These are phyloP conservation scores for Neolamprologus cancellatus DNA, from an alignment of 2,113 vertebrate species.

Conservation along the genomic window DNA sequence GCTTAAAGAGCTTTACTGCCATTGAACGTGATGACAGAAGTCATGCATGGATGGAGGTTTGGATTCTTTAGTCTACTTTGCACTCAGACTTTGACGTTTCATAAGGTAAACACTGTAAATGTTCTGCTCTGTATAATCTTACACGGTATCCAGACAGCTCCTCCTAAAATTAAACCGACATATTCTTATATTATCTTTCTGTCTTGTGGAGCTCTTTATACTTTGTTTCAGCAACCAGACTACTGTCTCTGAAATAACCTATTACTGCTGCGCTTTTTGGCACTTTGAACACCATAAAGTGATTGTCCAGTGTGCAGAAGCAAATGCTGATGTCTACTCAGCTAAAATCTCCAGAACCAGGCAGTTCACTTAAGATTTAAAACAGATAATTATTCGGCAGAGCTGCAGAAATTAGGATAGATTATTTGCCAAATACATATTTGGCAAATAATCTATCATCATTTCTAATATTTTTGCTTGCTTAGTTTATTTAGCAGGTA, in stretches of 20 bases:
- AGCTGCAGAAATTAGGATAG: background rate
- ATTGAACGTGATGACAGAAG: background rate
- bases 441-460: accelerated
- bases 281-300: background rate
- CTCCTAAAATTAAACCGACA: background rate
- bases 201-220: background rate
- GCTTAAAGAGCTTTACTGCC: background rate
- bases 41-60: background rate
- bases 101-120: background rate
- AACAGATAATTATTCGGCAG: accelerated
- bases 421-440: background rate
- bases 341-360: background rate
- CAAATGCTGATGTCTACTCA: background rate
- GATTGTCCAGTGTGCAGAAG: background rate
- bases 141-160: background rate
- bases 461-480: background rate
- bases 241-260: background rate
- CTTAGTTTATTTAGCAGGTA: background rate
- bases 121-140: background rate
- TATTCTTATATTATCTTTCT: background rate
- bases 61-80: background rate
- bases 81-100: background rate
- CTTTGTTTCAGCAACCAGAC: background rate
- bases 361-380: background rate
- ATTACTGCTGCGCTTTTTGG: background rate